Evolutionary conservation across 2,113 vertebrate species (phyloP), one percentile per base, ranked within the genome.

Genomic region (Capreolus pygargus): DNA sequence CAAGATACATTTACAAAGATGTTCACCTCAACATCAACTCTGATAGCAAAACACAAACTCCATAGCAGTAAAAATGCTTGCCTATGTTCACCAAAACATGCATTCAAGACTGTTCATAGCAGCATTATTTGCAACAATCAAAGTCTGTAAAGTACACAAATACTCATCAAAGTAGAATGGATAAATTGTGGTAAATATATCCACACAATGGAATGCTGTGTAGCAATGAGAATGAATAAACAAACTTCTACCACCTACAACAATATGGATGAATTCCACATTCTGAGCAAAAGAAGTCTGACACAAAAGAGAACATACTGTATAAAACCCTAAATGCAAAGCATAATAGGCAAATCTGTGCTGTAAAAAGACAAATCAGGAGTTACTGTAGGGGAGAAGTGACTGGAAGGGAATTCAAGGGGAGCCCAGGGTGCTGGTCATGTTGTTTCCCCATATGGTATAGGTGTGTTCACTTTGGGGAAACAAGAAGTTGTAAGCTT

Each of bases 181-280:
- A 91, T 79, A 85, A 94, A 67, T 78, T 89, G 78, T 43, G 70
- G 76, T 85, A 74, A 74, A 39, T 39, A 82, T 93, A 89, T 39
- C 45, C 58, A 95, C 94, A 96, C 81, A 92, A 50, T 54, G 54
- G 58, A 93, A 97, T 93, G 76, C 47, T 91, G 84, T 23, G 33
- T 30, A 94, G 55, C 19, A 60, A 50, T 23, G 45, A 95, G 82
- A 86, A 95, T 23, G 54, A 89, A 95, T 70, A 90, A 58, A 85
- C 55, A 50, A 97, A 86, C 9, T 67, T 12, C 54, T 79, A 39
- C 28, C 88, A 93, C 91, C 81, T 88, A 86, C 21, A 81, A 67
- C 39, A 93, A 84, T 43, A 86, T n/a, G 67, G 11, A 93, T 70
- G 30, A 94, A 70, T 83, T 78, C 39, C 58, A 94, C 36, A 47